Conservation (phyloP, 64 coral and sea anemone species). For the Dendronephthya gigantea region DNA sequence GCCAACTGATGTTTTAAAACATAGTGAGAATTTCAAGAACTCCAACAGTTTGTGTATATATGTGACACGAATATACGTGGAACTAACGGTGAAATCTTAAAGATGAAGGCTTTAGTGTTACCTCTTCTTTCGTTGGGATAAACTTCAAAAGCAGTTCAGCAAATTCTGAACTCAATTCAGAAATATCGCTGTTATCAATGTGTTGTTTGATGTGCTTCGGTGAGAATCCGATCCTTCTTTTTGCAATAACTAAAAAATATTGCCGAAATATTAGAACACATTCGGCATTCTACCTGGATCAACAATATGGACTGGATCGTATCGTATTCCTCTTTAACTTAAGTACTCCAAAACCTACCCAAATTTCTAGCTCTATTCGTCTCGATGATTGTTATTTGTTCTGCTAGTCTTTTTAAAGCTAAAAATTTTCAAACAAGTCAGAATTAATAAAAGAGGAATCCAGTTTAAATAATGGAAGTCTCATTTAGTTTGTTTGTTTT, state of each 20-base stretch:
- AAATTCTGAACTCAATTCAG: conserved; percentile 73
- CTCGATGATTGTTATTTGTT: conserved; percentile 78
- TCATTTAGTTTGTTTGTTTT: background rate
- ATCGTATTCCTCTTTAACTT: too few species aligned
- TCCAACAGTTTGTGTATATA: too few species aligned
- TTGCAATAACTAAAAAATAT: conserved; percentile 58
- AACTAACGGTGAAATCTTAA: background rate
- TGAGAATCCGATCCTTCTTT: conserved; percentile 62
- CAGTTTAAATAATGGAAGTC: background rate
- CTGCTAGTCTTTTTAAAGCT: conserved; percentile 75
- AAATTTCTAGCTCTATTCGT: conserved; percentile 84
- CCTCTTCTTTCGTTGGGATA: conserved; percentile 94
- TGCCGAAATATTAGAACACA: background rate
- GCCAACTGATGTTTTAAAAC: conserved; percentile 57
- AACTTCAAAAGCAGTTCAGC: conserved; percentile 93
- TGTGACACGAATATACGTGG: background rate
- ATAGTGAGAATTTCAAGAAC: background rate
- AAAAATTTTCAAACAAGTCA: too few species aligned
- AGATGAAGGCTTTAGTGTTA: background rate
- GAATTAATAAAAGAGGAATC: background rate
- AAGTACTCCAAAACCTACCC: conserved; percentile 40
- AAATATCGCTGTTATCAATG: conserved; percentile 74
- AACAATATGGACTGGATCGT: too few species aligned
- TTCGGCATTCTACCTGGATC: too few species aligned
- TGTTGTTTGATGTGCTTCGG: conserved; percentile 60